phyloP scores from a whole-genome alignment of 2,797 vertebrate genomes.

The Pangasius sanitwongsei region DNA sequence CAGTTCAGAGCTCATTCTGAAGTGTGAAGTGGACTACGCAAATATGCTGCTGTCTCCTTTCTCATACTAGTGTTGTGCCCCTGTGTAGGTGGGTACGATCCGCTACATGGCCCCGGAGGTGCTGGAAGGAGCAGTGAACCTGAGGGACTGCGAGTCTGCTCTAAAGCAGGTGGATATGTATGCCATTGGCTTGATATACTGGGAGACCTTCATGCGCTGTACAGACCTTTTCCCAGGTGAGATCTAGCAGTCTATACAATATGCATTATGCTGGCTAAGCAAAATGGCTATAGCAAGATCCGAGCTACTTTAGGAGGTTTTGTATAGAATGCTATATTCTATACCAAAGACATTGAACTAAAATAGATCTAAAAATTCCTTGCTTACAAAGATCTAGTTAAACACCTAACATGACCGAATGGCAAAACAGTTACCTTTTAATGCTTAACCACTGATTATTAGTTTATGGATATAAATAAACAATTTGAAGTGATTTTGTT shows the following conservation, averaged over 20 bases:
- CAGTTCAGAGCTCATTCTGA: neutral
- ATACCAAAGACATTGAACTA: neutral
- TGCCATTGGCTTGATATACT: slow-evolving; percentile 92
- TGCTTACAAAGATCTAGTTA: neutral
- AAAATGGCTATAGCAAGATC: neutral
- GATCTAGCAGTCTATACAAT: neutral
- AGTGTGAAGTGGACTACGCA: neutral
- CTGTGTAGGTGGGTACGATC: slow-evolving; percentile 87
- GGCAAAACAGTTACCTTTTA: neutral
- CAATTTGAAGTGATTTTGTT: neutral
- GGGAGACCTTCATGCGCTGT: slow-evolving; percentile 97
- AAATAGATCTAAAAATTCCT: neutral
- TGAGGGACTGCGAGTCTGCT: slow-evolving; percentile 92
- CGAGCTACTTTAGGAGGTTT: neutral
- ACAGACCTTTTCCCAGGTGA: slow-evolving; percentile 89
- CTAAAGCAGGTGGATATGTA: slow-evolving; percentile 98
- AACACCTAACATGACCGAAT: neutral
- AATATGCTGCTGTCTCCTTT: neutral
- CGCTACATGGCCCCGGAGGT: slow-evolving; percentile 97
- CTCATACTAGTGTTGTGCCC: neutral
- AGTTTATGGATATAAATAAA: neutral
- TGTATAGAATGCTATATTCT: neutral
- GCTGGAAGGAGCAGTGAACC: slow-evolving; percentile 92
- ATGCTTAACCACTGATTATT: neutral
- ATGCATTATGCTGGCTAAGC: slow-evolving; percentile 32